Conservation (phyloP, 2,113 vertebrate genomes). For the Callipepla californica region DNA sequence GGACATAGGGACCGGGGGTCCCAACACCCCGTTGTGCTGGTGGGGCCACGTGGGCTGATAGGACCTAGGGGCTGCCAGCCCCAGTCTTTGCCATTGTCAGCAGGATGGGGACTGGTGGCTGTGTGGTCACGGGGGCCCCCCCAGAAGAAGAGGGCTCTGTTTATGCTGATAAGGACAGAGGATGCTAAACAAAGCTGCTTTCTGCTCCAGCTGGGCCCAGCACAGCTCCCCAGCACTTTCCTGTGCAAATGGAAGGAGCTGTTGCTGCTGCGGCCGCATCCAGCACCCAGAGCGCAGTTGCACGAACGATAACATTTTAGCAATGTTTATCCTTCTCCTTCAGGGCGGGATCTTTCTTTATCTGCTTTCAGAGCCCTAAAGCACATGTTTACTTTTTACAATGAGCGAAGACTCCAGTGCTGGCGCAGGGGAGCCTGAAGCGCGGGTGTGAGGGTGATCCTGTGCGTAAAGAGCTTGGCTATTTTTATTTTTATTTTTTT, state of each 20-base stretch:
- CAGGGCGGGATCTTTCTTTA: slow-evolving; percentile 7
- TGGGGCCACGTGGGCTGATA: rapidly evolving
- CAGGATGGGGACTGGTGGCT: rapidly evolving
- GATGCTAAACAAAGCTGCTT: not conserved
- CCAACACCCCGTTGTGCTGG: not conserved
- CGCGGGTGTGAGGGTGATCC: slow-evolving; percentile 22
- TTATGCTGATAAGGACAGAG: not conserved
- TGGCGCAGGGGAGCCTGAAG: not conserved
- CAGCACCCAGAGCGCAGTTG: not conserved
- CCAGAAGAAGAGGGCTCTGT: not conserved
- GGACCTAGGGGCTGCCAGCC: not conserved
- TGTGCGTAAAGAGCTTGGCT: slow-evolving; percentile 7
- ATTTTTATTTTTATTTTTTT: not conserved
- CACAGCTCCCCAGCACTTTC: not conserved
- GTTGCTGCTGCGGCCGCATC: not conserved
- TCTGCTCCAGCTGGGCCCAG: slow-evolving; percentile 18
- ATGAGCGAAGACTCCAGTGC: slow-evolving; percentile 15
- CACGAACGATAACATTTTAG: slow-evolving; percentile 13
- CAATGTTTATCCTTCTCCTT: slow-evolving; percentile 42
- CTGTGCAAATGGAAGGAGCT: not conserved
- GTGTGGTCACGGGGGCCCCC: rapidly evolving
- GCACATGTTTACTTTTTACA: slow-evolving; percentile 48
- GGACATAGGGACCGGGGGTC: rapidly evolving
- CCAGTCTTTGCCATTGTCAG: not conserved
- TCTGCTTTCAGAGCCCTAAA: slow-evolving; percentile 56